Evolutionary conservation across 1,140 invertebrate genomes (phyloP), one percentile per base, ranked within the genome.

Genomic region (Dendroctonus valens): DNA sequence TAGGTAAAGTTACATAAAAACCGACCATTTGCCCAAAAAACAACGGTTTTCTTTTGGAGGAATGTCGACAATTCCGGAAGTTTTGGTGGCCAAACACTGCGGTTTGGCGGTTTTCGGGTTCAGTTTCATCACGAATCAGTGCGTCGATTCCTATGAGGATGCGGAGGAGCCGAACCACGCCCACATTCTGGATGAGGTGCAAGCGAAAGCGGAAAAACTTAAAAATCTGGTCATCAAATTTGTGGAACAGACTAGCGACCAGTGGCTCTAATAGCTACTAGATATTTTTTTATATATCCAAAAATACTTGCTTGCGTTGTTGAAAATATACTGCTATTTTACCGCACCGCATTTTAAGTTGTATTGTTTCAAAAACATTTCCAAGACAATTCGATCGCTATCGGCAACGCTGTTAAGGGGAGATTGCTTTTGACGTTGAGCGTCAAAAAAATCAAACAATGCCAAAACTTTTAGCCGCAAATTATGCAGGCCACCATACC

Each of bases 41-140:
- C 9, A 46, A 46, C 12, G 2, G 12, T 9, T 46, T 46, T 46
- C 37, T n/a, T 92, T 92, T 40, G 91, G 95, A 49, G 95, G 94
- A 41, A 97, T 97, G 94, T 95, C 92, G 12, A 97, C 94, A 0
- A 89, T 91, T 3, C 89, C 89, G 52, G 91, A 96, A 81, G 92
- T 94, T 0, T 86, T 95, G 38, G 91, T 89, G 0, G 96, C 94
- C 0, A 82, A 87, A 37, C 95, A 98, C 78, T 95, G 93, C 77
- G 92, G 94, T 58, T 86, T 98, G 76, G 87, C 85, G 41, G 91
- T 95, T 1, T 91, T 97, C 71, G 93, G 89, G 0, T 88, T 98
- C 74, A 94, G 92, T 69, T 80, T 98, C 40, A 93, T 98, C 69
- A 97, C 95, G 14, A 98, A 98, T 79, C 84, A 87, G 68, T 94